Conservation (phyloP, 2,888 invertebrate genomes). For the Anaspis maculata region DNA sequence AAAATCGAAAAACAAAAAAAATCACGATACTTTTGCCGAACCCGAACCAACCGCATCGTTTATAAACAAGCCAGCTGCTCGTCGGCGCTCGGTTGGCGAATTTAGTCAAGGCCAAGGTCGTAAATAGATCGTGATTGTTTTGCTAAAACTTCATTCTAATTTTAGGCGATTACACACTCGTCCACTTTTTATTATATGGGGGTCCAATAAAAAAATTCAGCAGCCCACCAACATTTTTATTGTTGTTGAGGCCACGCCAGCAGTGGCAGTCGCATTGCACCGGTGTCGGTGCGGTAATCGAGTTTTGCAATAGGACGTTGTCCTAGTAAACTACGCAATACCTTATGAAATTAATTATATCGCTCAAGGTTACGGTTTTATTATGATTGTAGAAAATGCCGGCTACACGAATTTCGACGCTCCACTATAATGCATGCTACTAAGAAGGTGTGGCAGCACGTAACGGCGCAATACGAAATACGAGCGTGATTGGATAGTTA, state of each 20-base stretch:
- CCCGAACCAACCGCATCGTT: conserved; percentile 10
- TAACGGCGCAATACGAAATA: too few relatives aligned
- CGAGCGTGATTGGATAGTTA: too few relatives aligned
- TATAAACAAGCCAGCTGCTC: conserved; percentile 25
- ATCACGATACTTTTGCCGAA: conserved; percentile 10
- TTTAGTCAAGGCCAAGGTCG: conserved; percentile 30
- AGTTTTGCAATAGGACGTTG: conserved; percentile 14
- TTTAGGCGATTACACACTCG: conserved; percentile 11
- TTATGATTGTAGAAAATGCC: too few relatives aligned
- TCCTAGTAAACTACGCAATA: conserved; percentile 14
- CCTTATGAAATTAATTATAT: conserved; percentile 10
- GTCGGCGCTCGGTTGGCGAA: conserved; percentile 14
- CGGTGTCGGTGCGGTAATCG: too few relatives aligned
- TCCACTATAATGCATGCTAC: too few relatives aligned
- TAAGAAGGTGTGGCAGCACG: too few relatives aligned
- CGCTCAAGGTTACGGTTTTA: conserved; percentile 11
- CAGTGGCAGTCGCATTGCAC: too few relatives aligned
- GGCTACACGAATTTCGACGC: too few relatives aligned
- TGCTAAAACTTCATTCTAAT: conserved; percentile 13
- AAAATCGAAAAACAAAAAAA: too few relatives aligned
- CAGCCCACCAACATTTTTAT: too few relatives aligned
- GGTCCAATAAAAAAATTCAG: conserved; percentile 6
- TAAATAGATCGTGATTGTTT: conserved; percentile 14
- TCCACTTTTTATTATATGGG: neutral
- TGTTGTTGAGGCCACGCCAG: too few relatives aligned